Evolutionary conservation across 2,888 invertebrate species (phyloP).

Genomic region (Eupithecia inturbata): DNA sequence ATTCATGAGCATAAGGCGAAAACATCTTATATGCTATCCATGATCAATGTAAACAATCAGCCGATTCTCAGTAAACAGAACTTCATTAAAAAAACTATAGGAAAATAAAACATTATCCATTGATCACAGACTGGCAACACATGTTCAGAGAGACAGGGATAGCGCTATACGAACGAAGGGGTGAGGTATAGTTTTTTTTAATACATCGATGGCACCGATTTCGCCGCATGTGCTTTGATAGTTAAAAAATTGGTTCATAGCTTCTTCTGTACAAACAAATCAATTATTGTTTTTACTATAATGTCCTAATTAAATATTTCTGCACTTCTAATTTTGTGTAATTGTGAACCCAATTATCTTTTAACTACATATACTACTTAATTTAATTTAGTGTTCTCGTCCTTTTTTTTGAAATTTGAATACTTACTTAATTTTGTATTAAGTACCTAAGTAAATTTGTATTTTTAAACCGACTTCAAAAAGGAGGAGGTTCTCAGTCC

Average conservation of each 20-base stretch:
- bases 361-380: too few species aligned
- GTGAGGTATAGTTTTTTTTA: conserved; percentile 53
- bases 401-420: too few species aligned
- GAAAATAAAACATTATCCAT: conserved; percentile 69
- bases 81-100: conserved; percentile 50
- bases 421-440: too few species aligned
- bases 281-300: conserved; percentile 10
- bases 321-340: too few species aligned
- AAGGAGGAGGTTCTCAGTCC: too few species aligned
- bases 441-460: too few species aligned
- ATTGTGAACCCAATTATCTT: too few species aligned
- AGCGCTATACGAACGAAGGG: conserved; percentile 51
- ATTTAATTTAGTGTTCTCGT: too few species aligned
- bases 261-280: conserved; percentile 40
- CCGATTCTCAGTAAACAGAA: conserved; percentile 48
- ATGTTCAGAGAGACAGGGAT: conserved; percentile 63
- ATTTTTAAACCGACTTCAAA: too few species aligned
- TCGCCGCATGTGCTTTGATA: conserved; percentile 66
- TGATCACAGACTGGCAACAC: conserved; percentile 73
- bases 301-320: too few species aligned
- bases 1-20: neutral
- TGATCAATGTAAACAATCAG: neutral
- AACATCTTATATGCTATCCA: neutral
- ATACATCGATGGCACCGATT: conserved; percentile 67
- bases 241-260: conserved; percentile 59